Evolutionary conservation across 2,797 vertebrate genomes (phyloP).

Genomic region (Lagodon rhomboides): DNA sequence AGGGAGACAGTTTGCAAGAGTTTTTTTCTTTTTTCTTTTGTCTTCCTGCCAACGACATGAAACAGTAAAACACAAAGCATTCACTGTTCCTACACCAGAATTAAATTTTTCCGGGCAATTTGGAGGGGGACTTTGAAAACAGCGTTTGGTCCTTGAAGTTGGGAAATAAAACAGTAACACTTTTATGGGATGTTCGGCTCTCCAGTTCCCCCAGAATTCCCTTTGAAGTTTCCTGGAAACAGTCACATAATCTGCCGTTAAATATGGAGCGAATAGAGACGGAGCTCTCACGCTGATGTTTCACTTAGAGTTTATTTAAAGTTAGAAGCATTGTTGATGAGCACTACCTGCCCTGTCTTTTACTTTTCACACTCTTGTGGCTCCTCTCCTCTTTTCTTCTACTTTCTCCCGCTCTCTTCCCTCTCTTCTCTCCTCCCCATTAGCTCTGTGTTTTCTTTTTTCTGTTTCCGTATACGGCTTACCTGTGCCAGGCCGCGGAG

Average conservation of each 20-base stretch:
- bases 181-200: not conserved
- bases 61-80: constrained; percentile 14
- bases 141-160: constrained; percentile 8
- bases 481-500: constrained; percentile 56
- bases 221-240: not conserved
- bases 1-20: not conserved
- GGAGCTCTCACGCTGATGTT: not conserved
- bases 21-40: not conserved
- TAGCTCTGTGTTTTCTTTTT: too few relatives aligned
- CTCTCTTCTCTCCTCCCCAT: not conserved
- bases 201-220: not conserved
- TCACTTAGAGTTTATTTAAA: not conserved
- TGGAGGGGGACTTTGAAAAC: not conserved
- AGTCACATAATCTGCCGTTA: too few relatives aligned
- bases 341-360: not conserved
- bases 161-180: constrained; percentile 20
- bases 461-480: constrained; percentile 1
- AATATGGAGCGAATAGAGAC: not conserved
- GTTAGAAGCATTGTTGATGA: not conserved
- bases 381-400: not conserved
- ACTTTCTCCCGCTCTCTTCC: not conserved
- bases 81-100: not conserved
- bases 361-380: not conserved
- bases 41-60: not conserved
- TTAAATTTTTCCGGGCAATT: constrained; percentile 8